A percentile compares a stretch with the other conserved stretches of the same genome.
Conservation (phyloP, 2,113 vertebrate species). For the Epinephelus lanceolatus region DNA sequence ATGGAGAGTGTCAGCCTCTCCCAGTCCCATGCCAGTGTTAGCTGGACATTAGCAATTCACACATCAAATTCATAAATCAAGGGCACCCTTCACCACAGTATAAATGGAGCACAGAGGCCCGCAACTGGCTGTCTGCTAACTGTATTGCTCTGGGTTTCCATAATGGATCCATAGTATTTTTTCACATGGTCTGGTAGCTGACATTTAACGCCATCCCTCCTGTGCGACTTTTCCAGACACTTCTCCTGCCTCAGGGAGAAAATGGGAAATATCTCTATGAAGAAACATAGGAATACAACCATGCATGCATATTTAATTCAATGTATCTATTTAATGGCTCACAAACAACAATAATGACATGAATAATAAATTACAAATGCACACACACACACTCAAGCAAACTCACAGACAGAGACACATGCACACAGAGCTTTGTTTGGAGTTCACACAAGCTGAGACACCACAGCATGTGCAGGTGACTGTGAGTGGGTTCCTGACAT, state of each 20-base stretch:
- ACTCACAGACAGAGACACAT: neutral
- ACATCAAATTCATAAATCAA: slow-evolving; percentile 78
- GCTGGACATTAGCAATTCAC: slow-evolving; percentile 70
- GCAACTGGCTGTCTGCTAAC: slow-evolving; percentile 54
- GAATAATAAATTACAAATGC: slow-evolving; percentile 65
- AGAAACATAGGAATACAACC: slow-evolving; percentile 39
- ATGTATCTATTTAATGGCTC: slow-evolving; percentile 68
- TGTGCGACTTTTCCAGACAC: slow-evolving; percentile 21
- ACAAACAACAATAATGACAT: slow-evolving; percentile 63
- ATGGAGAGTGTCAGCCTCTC: slow-evolving; percentile 56
- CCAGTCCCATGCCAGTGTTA: slow-evolving; percentile 34
- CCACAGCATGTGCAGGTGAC: slow-evolving; percentile 25
- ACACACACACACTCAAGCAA: slow-evolving; percentile 15
- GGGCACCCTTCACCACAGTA: slow-evolving; percentile 61
- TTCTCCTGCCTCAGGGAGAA: slow-evolving; percentile 19
- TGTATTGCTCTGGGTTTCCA: slow-evolving; percentile 36
- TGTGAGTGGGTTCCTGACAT: slow-evolving; percentile 30
- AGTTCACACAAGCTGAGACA: slow-evolving; percentile 12
- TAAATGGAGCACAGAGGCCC: slow-evolving; percentile 62
- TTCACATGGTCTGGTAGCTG: slow-evolving; percentile 44
- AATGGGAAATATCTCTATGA: slow-evolving; percentile 18
- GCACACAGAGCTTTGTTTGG: slow-evolving; percentile 41
- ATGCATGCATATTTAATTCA: slow-evolving; percentile 64
- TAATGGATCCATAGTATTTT: slow-evolving; percentile 49
- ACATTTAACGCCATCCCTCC: slow-evolving; percentile 35